Evolutionary conservation across 2,797 vertebrate species (phyloP).

Genomic region (Squalus acanthias): DNA sequence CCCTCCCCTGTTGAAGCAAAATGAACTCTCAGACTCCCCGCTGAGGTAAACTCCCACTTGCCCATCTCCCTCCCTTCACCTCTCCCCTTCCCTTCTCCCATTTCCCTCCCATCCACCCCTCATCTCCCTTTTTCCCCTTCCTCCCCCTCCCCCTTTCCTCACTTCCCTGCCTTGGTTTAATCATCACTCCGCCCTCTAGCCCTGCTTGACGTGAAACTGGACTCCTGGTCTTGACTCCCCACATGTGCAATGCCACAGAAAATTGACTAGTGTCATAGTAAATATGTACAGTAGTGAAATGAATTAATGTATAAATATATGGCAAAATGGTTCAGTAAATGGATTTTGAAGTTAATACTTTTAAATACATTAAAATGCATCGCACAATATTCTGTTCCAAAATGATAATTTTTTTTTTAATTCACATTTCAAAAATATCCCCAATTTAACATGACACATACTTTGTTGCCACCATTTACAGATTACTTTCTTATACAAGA

Average conservation of each 20-base stretch:
- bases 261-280: no score
- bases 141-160: background rate
- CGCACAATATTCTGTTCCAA: background rate
- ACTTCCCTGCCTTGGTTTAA: background rate
- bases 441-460: background rate
- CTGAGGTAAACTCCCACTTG: background rate
- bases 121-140: background rate
- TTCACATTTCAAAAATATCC: background rate
- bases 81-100: background rate
- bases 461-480: background rate
- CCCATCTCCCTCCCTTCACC: background rate
- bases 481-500: background rate
- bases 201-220: background rate
- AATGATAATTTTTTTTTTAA: background rate
- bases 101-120: background rate
- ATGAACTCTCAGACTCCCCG: background rate
- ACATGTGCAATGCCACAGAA: no score
- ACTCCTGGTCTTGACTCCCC: no score
- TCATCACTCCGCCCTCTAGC: background rate
- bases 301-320: background rate
- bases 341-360: background rate
- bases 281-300: background rate
- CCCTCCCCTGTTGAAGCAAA: background rate
- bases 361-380: slow-evolving; percentile 7
- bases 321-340: background rate